These are phyloP conservation scores for Eriocheir sinensis DNA, from an alignment of 1,140 invertebrate genomes.

Conservation along the genomic window DNA sequence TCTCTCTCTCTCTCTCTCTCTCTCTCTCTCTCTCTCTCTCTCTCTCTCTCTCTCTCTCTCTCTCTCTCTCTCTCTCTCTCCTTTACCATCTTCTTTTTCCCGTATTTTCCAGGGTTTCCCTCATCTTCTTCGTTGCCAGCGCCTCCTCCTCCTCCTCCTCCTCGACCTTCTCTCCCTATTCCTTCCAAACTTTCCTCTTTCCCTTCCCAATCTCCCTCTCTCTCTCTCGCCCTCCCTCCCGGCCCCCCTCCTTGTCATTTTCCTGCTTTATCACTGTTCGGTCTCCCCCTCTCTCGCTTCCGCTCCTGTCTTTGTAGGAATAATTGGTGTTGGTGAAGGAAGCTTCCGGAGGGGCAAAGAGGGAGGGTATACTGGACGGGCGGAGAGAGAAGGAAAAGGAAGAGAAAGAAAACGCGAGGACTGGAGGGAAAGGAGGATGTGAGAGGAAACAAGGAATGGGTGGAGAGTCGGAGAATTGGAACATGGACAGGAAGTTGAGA, in stretches of 20 bases:
- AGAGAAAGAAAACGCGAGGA: background rate
- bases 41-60: background rate
- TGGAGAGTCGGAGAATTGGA: background rate
- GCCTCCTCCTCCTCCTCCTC: background rate
- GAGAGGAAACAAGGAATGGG: background rate
- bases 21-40: conserved; percentile 44
- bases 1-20: conserved; percentile 36
- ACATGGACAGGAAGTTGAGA: background rate
- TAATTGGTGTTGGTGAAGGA: conserved; percentile 56
- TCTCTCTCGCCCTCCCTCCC: background rate
- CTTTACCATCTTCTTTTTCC: background rate
- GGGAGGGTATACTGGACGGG: background rate
- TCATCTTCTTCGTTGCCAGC: background rate
- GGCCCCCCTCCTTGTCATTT: conserved; percentile 9
- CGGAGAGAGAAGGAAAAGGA: background rate
- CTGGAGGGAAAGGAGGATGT: background rate
- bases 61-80: background rate
- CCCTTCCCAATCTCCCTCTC: no score
- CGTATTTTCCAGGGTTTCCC: background rate
- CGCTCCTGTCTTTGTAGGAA: conserved; percentile 42
- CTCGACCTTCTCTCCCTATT: background rate
- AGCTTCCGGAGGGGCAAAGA: conserved; percentile 40
- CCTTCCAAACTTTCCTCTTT: background rate
- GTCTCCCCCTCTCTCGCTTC: conserved; percentile 48
- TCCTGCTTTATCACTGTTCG: conserved; percentile 31